Percentiles rank a stretch among this genome's conserved stretches.
These are phyloP conservation scores for Pipra filicauda DNA, from an alignment of 2,113 vertebrate genomes.

Conservation along the genomic window DNA sequence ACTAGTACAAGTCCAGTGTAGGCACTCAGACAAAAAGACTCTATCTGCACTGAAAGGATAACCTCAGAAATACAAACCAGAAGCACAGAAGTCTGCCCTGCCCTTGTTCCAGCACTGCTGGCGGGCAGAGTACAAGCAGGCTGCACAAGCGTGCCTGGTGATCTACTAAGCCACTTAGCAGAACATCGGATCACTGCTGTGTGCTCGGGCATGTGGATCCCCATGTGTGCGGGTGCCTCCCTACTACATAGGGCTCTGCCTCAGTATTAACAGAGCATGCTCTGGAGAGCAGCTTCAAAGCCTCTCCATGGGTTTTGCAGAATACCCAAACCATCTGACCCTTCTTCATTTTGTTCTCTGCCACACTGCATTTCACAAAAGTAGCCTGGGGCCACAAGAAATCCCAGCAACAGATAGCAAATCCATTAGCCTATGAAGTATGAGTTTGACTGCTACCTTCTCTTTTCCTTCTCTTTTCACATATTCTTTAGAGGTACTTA, in stretches of 20 bases:
- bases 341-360: not conserved
- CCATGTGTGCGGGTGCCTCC: not conserved
- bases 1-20: not conserved
- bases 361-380: not conserved
- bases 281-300: not conserved
- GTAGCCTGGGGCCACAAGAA: not conserved
- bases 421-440: not conserved
- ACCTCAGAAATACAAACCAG: accelerated
- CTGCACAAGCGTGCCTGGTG: not conserved
- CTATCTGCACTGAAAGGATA: not conserved
- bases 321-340: not conserved
- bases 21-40: not conserved
- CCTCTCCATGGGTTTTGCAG: not conserved
- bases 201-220: not conserved
- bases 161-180: conserved; percentile 25
- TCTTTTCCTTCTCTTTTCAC: not conserved
- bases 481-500: not conserved
- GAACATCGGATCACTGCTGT: not conserved
- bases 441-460: not conserved
- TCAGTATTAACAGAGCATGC: not conserved
- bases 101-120: not conserved
- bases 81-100: not conserved
- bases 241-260: not conserved
- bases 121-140: not conserved
- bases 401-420: not conserved